These are phyloP conservation scores for Carterocephalus palaemon DNA, from an alignment of 2,888 invertebrate genomes.

Conservation along the genomic window DNA sequence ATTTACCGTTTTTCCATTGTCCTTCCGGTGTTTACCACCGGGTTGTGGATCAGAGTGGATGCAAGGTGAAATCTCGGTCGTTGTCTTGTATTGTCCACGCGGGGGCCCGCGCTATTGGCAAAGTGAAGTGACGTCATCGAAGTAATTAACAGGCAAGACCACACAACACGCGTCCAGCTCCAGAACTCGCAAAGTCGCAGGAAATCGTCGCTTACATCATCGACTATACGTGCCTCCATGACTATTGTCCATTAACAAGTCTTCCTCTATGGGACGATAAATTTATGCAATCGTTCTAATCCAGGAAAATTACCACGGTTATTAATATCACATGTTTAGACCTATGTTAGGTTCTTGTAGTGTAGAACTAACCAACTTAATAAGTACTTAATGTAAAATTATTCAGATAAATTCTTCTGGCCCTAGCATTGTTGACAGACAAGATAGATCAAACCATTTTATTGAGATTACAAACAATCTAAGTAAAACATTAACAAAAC, in stretches of 20 bases:
- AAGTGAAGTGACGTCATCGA: slow-evolving; percentile 63
- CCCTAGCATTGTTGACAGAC: too few species aligned
- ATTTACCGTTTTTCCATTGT: too few species aligned
- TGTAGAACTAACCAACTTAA: too few species aligned
- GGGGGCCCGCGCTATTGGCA: slow-evolving; percentile 68
- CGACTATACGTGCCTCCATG: slow-evolving; percentile 49
- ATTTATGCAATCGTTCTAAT: slow-evolving; percentile 2
- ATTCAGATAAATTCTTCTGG: too few species aligned
- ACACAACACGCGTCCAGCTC: slow-evolving; percentile 51
- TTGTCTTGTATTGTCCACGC: slow-evolving; percentile 77
- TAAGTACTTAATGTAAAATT: too few species aligned
- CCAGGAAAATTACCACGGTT: not conserved
- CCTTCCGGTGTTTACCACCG: too few species aligned
- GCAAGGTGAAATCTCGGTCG: slow-evolving; percentile 70
- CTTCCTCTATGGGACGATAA: not conserved
- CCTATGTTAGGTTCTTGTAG: too few species aligned
- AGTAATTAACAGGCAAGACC: slow-evolving; percentile 67
- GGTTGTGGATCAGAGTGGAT: slow-evolving; percentile 40
- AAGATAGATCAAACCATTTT: too few species aligned
- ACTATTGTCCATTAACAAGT: slow-evolving; percentile 45
- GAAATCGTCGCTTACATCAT: slow-evolving; percentile 73
- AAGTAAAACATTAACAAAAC: too few species aligned
- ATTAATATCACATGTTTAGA: too few species aligned
- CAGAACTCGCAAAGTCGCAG: slow-evolving; percentile 54
- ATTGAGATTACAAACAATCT: too few species aligned